These are phyloP conservation scores for Dallia pectoralis DNA, from an alignment of 2,797 vertebrate species.

Conservation along the genomic window DNA sequence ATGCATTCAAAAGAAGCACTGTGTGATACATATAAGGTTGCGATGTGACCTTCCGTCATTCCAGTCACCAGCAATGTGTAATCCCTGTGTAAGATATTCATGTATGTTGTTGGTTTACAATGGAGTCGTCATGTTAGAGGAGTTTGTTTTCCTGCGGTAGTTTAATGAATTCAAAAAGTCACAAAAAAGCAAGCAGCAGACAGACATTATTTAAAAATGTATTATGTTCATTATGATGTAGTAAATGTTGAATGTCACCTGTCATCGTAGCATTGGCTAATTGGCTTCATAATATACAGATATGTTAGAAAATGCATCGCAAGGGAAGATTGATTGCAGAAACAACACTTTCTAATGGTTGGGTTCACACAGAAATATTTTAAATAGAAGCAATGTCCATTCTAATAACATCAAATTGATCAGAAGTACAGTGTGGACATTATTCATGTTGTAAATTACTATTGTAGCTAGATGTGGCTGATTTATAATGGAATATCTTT, in stretches of 20 bases:
- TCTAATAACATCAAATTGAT: no score
- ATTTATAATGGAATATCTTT: no score
- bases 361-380: no score
- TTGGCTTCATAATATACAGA: not conserved
- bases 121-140: slow-evolving; percentile 9
- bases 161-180: not conserved
- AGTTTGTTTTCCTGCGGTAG: not conserved
- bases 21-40: slow-evolving; percentile 10
- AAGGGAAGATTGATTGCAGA: not conserved
- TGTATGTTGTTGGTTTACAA: slow-evolving; percentile 5
- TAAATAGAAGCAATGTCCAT: no score
- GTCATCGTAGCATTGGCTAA: not conserved
- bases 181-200: not conserved
- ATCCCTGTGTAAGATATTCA: not conserved
- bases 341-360: no score
- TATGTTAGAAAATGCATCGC: no score
- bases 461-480: no score
- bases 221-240: not conserved
- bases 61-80: not conserved
- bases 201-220: not conserved
- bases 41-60: not conserved
- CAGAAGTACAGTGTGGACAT: no score
- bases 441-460: no score
- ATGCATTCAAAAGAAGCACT: slow-evolving; percentile 11
- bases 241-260: not conserved